These are phyloP conservation scores for Chymomyza caudatula DNA, from an alignment of 2,888 invertebrate genomes.

Conservation along the genomic window DNA sequence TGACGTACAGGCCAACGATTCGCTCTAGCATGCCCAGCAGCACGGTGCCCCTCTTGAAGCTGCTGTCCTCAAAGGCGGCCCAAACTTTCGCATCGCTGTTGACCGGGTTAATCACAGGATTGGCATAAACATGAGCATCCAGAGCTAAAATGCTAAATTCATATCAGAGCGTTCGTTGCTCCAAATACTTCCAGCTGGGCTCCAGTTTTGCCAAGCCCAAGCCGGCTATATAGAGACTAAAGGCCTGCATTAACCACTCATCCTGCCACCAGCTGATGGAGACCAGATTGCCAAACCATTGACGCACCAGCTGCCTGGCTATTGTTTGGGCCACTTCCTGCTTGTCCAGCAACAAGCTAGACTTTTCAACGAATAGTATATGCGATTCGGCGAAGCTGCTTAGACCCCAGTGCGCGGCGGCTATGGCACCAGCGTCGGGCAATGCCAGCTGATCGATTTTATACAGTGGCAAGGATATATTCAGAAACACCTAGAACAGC, in stretches of 20 bases:
- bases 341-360: conserved; percentile 62
- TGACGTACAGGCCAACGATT: conserved; percentile 86
- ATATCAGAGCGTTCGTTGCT: conserved; percentile 79
- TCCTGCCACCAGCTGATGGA: conserved; percentile 89
- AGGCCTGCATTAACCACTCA: conserved; percentile 86
- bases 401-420: conserved; percentile 8
- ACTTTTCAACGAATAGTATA: background rate
- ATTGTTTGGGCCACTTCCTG: conserved; percentile 58
- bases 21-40: conserved; percentile 94
- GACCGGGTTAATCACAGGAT: conserved; percentile 86
- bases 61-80: conserved; percentile 89
- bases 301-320: conserved; percentile 84
- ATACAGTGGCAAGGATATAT: background rate
- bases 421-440: background rate
- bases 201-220: conserved; percentile 80
- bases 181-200: conserved; percentile 82
- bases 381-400: conserved; percentile 2
- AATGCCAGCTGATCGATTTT: conserved; percentile 18
- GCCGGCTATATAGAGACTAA: conserved; percentile 82
- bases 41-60: conserved; percentile 88
- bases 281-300: conserved; percentile 88
- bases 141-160: conserved; percentile 81
- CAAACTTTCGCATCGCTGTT: conserved; percentile 85
- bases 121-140: conserved; percentile 85
- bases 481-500: conserved; percentile 9